phyloP scores from a whole-genome alignment of 2,888 invertebrate species.

The Pecten maximus region DNA sequence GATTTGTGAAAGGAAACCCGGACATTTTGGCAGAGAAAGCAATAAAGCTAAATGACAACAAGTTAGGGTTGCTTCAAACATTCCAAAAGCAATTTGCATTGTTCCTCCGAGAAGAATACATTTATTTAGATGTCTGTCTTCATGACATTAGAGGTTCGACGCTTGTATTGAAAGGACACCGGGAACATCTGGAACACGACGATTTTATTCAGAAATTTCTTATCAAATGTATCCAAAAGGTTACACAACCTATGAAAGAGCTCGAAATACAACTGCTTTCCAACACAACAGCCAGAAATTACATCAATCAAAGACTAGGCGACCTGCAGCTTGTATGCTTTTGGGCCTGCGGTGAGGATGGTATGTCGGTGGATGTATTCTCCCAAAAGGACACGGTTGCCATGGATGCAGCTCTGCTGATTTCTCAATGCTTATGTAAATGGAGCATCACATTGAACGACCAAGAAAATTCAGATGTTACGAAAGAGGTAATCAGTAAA shows the following conservation, averaged over 20 bases:
- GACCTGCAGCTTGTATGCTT: background rate
- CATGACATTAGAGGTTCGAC: background rate
- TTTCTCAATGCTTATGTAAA: background rate
- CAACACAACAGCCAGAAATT: background rate
- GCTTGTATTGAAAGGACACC: background rate
- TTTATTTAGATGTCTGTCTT: background rate
- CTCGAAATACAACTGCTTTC: background rate
- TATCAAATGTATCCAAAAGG: background rate
- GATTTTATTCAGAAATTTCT: background rate
- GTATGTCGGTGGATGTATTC: background rate
- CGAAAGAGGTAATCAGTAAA: background rate
- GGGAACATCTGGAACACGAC: background rate
- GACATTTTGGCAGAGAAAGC: background rate
- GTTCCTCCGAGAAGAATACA: background rate
- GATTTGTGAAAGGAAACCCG: background rate
- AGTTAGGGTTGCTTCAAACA: background rate
- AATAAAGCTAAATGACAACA: background rate
- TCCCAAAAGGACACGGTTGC: background rate
- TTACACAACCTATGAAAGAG: background rate
- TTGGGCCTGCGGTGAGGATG: background rate
- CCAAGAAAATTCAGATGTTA: background rate
- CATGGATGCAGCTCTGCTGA: background rate
- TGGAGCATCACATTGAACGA: background rate
- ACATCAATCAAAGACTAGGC: background rate
- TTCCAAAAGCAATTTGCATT: background rate